Evolutionary conservation across 2,888 invertebrate genomes (phyloP).

Genomic region (Dolichomitus sp.): DNA sequence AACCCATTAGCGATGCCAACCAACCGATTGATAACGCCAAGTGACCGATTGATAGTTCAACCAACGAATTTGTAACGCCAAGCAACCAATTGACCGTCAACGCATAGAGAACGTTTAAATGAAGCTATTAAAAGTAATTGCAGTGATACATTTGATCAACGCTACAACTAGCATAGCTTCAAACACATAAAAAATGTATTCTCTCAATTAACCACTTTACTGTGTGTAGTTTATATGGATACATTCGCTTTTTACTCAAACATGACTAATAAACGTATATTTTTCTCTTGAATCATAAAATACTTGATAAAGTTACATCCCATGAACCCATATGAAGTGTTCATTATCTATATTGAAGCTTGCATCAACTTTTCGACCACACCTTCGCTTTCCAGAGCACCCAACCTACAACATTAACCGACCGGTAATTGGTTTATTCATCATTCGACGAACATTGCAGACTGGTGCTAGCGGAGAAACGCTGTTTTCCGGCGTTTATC

Average conservation of each 20-base stretch:
- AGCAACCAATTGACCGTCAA: too few species aligned
- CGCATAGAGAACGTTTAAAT: too few species aligned
- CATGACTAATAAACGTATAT: neutral
- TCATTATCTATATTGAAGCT: neutral
- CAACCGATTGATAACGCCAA: too few species aligned
- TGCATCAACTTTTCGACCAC: slow-evolving; percentile 28
- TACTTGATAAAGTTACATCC: neutral
- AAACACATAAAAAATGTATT: too few species aligned
- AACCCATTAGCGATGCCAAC: too few species aligned
- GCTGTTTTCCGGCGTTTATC: slow-evolving; percentile 31
- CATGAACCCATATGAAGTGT: slow-evolving; percentile 1
- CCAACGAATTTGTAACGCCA: too few species aligned
- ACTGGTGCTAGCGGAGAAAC: slow-evolving; percentile 8
- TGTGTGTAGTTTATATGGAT: too few species aligned
- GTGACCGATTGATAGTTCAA: too few species aligned
- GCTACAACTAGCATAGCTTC: too few species aligned
- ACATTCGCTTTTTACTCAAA: neutral
- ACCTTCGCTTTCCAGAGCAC: neutral
- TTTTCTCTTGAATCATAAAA: neutral
- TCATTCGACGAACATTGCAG: slow-evolving; percentile 31
- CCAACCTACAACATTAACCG: neutral
- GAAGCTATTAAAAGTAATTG: too few species aligned
- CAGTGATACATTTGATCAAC: too few species aligned
- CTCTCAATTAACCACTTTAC: too few species aligned
- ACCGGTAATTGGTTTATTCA: slow-evolving; percentile 47